Percentiles rank a stretch among this genome's conserved stretches.
Conservation (phyloP, 2,113 vertebrate genomes). For the Cephalopterus ornatus region DNA sequence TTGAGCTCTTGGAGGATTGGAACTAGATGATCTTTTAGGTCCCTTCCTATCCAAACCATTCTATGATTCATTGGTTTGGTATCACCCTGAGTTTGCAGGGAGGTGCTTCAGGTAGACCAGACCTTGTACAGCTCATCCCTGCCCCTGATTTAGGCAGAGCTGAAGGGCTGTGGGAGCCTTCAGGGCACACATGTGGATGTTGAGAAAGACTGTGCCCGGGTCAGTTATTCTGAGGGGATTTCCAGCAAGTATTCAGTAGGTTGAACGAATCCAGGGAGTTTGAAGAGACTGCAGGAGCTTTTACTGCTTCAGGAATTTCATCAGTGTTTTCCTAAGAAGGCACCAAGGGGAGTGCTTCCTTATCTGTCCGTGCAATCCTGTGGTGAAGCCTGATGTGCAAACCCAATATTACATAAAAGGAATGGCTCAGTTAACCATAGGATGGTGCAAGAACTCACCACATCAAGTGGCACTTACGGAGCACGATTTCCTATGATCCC, state of each 20-base stretch:
- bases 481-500: slow-evolving; percentile 1
- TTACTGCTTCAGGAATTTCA: slow-evolving; percentile 39
- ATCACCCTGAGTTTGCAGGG: neutral
- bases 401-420: slow-evolving; percentile 9
- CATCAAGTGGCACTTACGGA: slow-evolving; percentile 45
- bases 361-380: slow-evolving; percentile 49
- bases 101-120: neutral
- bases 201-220: neutral
- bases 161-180: neutral
- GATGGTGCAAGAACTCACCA: slow-evolving; percentile 59
- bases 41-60: neutral
- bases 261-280: neutral
- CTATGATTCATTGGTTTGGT: neutral
- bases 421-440: slow-evolving; percentile 24
- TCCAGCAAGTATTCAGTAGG: slow-evolving; percentile 1
- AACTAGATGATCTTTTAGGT: neutral
- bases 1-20: neutral
- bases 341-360: slow-evolving; percentile 11
- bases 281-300: neutral
- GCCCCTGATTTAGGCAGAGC: neutral
- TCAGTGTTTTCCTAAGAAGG: neutral
- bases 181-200: neutral
- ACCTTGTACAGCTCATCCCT: neutral
- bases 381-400: slow-evolving; percentile 34
- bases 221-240: neutral